These are phyloP conservation scores for Leuctra nigra DNA, from an alignment of 2,888 invertebrate species.

Conservation along the genomic window DNA sequence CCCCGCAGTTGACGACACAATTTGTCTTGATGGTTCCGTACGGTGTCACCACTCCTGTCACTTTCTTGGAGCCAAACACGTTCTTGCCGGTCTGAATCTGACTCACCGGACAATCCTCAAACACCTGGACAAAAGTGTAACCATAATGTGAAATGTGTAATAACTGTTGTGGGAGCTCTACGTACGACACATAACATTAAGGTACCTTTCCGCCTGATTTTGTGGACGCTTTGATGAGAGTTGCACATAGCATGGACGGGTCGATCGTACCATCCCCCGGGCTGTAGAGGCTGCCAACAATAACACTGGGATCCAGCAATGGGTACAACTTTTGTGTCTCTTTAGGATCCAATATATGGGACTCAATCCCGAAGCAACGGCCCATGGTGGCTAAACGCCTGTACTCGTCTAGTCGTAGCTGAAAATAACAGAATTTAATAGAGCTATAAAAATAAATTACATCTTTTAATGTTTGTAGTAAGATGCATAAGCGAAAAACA, in stretches of 20 bases:
- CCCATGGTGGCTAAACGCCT: slow-evolving; percentile 73
- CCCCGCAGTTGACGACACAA: slow-evolving; percentile 68
- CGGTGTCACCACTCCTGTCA: slow-evolving; percentile 70
- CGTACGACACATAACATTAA: no score
- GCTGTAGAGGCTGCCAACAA: slow-evolving; percentile 70
- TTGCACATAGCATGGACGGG: slow-evolving; percentile 71
- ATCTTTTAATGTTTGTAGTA: no score
- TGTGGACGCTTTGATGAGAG: slow-evolving; percentile 63
- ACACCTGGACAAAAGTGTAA: slow-evolving; percentile 45
- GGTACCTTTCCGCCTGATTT: slow-evolving; percentile 62
- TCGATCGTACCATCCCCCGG: slow-evolving; percentile 80
- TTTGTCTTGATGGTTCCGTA: slow-evolving; percentile 68
- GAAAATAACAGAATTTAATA: no score
- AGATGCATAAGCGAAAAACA: no score
- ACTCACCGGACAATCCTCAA: slow-evolving; percentile 68
- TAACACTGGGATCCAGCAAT: slow-evolving; percentile 65
- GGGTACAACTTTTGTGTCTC: slow-evolving; percentile 74
- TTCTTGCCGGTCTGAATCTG: slow-evolving; percentile 62
- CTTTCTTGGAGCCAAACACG: slow-evolving; percentile 55
- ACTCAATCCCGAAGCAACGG: slow-evolving; percentile 69
- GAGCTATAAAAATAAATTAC: no score
- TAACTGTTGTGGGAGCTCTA: no score
- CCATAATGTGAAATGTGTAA: slow-evolving; percentile 2
- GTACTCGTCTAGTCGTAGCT: slow-evolving; percentile 78
- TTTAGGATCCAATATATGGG: slow-evolving; percentile 59